Conservation (phyloP, 2,113 vertebrate genomes). For the Epinephelus lanceolatus region DNA sequence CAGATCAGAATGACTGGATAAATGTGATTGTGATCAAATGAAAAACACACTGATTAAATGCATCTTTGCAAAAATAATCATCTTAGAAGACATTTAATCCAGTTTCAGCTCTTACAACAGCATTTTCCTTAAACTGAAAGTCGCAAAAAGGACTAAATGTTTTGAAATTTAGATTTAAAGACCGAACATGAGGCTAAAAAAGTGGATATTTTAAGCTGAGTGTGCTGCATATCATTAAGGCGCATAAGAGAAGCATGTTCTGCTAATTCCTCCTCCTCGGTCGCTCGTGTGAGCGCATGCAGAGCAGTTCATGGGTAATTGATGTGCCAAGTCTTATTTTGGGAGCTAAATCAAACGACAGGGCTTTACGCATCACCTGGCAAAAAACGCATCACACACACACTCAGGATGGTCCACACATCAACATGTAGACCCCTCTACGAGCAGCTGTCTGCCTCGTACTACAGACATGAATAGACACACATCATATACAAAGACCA, state of each 20-base stretch:
- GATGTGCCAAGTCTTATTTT: conserved; percentile 80
- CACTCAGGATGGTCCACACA: conserved; percentile 3
- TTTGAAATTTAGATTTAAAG: conserved; percentile 23
- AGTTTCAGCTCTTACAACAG: background rate
- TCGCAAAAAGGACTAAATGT: background rate
- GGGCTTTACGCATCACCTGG: conserved; percentile 72
- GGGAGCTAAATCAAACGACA: conserved; percentile 68
- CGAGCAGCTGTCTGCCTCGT: conserved; percentile 12
- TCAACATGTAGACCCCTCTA: conserved; percentile 17
- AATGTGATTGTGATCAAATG: background rate
- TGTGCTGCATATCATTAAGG: conserved; percentile 21
- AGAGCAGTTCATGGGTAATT: conserved; percentile 81
- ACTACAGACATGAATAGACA: conserved; percentile 30
- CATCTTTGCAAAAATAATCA: background rate
- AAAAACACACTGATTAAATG: conserved; percentile 15
- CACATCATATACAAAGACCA: background rate
- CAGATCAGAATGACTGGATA: background rate
- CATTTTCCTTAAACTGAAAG: background rate
- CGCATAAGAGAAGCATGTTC: conserved; percentile 37
- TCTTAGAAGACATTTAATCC: background rate
- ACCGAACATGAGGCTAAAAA: background rate
- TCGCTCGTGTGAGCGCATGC: conserved; percentile 52
- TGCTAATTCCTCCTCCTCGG: conserved; percentile 41
- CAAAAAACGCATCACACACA: conserved; percentile 38
- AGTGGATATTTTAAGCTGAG: background rate